Evolutionary conservation across 1,140 invertebrate species (phyloP).

Genomic region (Zaprionus tsacasi): DNA sequence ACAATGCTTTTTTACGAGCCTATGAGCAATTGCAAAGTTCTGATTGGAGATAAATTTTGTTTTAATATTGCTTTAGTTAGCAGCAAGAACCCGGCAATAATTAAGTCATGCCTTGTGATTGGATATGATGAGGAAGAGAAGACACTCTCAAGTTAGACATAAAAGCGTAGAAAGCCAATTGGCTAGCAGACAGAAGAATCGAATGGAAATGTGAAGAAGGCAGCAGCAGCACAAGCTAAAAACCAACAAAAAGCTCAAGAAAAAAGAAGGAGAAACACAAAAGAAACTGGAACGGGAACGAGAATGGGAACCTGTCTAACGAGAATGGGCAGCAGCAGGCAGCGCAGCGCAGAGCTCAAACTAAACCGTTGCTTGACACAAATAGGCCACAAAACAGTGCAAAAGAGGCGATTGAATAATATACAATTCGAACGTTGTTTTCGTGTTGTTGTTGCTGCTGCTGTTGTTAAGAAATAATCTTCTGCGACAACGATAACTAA

Average conservation of each 20-base stretch:
- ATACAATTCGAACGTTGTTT: slow-evolving; percentile 39
- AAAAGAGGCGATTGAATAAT: slow-evolving; percentile 62
- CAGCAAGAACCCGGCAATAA: slow-evolving; percentile 20
- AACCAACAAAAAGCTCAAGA: slow-evolving; percentile 10
- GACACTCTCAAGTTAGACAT: slow-evolving; percentile 24
- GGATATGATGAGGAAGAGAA: slow-evolving; percentile 9
- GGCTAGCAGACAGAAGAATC: slow-evolving; percentile 9
- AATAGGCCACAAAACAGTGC: slow-evolving; percentile 60
- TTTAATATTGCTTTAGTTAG: not conserved
- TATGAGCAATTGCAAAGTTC: slow-evolving; percentile 18
- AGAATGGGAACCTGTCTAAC: slow-evolving; percentile 65
- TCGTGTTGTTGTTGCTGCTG: slow-evolving; percentile 14
- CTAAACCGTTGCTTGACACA: slow-evolving; percentile 79
- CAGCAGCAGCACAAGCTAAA: slow-evolving; percentile 7
- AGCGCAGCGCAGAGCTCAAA: slow-evolving; percentile 48
- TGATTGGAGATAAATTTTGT: slow-evolving; percentile 20
- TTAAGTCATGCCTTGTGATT: slow-evolving; percentile 34
- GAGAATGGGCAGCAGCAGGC: slow-evolving; percentile 54
- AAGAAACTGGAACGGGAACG: slow-evolving; percentile 33
- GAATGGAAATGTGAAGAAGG: slow-evolving; percentile 19
- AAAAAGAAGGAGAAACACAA: slow-evolving; percentile 9
- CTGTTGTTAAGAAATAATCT: slow-evolving; percentile 39
- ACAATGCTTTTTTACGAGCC: slow-evolving; percentile 57
- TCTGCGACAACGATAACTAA: slow-evolving; percentile 45
- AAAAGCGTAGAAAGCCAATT: slow-evolving; percentile 46